Base-by-base conservation (phyloP, 2,797 vertebrate species). In the Enteromius argenteus region DNA sequence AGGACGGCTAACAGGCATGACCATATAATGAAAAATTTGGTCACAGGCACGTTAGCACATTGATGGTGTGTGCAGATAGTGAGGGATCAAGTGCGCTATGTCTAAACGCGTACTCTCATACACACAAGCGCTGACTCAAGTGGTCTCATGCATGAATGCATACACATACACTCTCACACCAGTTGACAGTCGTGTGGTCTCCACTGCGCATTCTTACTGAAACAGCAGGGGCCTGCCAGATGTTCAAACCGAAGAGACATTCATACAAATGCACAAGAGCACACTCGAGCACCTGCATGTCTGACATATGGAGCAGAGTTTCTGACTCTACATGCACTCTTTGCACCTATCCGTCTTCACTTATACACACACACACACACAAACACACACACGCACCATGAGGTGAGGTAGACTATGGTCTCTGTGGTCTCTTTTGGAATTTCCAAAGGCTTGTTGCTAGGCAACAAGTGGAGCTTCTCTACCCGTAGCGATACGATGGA, bases 401-500 rank as follows among this genome's bases (percentile, higher is more conserved):
- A 87, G 78, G 79, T 87, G 80, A 77, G 58, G 73, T 86, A 84
- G 86, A 88, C 86, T 83, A 72, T 68, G 75, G 67, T 89, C 84
- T 89, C 83, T 69, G 69, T 80, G 83, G 86, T 89, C 81, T 87
- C 91, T 89, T 89, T 89, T 89, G 91, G 89, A 89, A 89, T 88
- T 90, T 91, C 91, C 87, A 67, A 86, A 79, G 82, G 88, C 88
- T 87, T 91, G 94, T 95, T 94, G 93, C 94, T 93, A 93, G 85
- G 94, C 92, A 94, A 95, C 94, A 91, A 85, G 89, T 90, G 91
- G 92, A 86, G 91, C 91, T 91, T 93, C 90, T 91, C 88, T 91
- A 90, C 89, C 89, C 90, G 85, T 84, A 78, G 37, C 0, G 35
- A 84, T 84, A 71, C 44, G 89, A 87, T 90, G 81, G 53, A 42